Evolutionary conservation across 2,888 invertebrate genomes (phyloP), one percentile per base, ranked within the genome.

Genomic region (Ectemnius lituratus): DNA sequence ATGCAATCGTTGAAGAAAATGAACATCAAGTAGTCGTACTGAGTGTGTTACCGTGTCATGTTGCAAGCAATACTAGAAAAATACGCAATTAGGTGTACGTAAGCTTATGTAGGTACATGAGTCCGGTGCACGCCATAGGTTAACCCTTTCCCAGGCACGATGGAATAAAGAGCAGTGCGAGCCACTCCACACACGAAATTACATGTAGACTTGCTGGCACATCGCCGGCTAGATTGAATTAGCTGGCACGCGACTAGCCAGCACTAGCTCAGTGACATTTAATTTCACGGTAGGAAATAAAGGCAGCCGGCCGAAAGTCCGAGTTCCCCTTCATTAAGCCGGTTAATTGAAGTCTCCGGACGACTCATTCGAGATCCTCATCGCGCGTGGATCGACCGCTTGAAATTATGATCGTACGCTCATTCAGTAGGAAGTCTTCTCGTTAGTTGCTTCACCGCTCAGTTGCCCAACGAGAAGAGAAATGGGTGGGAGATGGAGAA

Each of bases 401-500:
- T 14, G 52, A n/a, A 52, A 14, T 52, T 52, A 14, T 18, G n/a
- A 52, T 27, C 23, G 16, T 20, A 20, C 27, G 58, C 23, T 58
- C 20, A 16, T 58, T 58, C 18, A 18, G 58, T 58, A 58, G 58
- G 58, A 23, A 58, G 14, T 58, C 27, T 37, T 37, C 58, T 58
- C 27, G 23, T 58, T 58, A 58, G 58, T 58, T 58, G 58, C 58
- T 20, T 58, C 20, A 58, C 23, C n/a, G 18, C 4, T 13, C 18
- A 18, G 58, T 20, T 58, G n/a, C 6, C n/a, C 20, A 58, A 58
- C n/a, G 27, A 27, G 58, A 58, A 23, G 18, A 58, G 58, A 27
- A 20, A 27, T 11, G 58, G 14, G 4, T 2, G 57, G 14, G 37
- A 37, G 37, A 37, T 5, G 37, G 37, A 11, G 37, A 37, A 8